Evolutionary conservation across 2,797 vertebrate species (phyloP), one percentile per base, ranked within the genome.

Genomic region (Gallinago nigripennis): DNA sequence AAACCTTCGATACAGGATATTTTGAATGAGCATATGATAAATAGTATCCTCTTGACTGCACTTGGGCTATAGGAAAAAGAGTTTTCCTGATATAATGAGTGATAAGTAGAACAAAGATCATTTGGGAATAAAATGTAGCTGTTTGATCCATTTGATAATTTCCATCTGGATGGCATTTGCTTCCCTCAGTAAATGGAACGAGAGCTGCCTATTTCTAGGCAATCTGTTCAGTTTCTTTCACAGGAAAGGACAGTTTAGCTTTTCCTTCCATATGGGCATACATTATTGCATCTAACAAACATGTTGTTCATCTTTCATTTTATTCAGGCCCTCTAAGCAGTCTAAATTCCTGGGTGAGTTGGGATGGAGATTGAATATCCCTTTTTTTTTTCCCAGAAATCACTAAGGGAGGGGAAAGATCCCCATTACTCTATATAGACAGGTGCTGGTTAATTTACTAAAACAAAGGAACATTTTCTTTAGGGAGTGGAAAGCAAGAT

Each of bases 101-200:
- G 50, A 33, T 94, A 91, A 96, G 85, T 77, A 94, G 82, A 95
- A 80, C 83, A 92, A 95, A 88, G 64, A 88, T 92, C 56, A 66
- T 86, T 70, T 94, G 92, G 77, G 90, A 95, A 86, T 94, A 92
- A 86, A 95, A 66, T 66, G 11, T 91, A 79, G 31, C 53, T 92
- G 48, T 94, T 94, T 92, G 80, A 96, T 93, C 90, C 70, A 60
- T 94, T 95, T 93, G 70, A 88, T 90, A 84, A 91, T 90, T 96
- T 97, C 92, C 95, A 96, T 97, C 94, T 97, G 96, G 92, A 85
- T 90, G 71, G 37, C 78, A 88, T 90, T 96, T 94, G 11, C 64
- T 90, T 93, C 45, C 53, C 50, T 82, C 27, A 39, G 66, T 73
- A 64, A 85, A 66, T 41, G 60, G 88, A 96, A 94, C 2, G 2